Percentiles rank a stretch among this genome's conserved stretches.
Conservation (phyloP, 1,140 invertebrate species). For the Atta texana region DNA sequence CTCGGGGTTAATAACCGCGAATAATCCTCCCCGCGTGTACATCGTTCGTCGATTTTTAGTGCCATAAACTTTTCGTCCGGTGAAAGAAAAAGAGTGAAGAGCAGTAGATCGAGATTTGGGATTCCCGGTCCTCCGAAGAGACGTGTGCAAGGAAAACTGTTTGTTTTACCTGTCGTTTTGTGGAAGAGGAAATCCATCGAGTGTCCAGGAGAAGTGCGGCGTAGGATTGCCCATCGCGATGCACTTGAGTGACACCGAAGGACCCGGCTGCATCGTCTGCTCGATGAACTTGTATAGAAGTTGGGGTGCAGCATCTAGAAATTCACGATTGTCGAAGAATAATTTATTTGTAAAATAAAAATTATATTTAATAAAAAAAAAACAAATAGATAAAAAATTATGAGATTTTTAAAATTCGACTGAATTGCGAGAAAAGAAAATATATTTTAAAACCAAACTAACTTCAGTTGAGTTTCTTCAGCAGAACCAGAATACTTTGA, state of each 20-base stretch:
- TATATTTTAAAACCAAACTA: neutral
- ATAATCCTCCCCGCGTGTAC: conserved; percentile 65
- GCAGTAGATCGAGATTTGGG: neutral
- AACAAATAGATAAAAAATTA: neutral
- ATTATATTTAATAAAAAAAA: neutral
- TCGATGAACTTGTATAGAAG: conserved; percentile 95
- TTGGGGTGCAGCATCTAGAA: conserved; percentile 93
- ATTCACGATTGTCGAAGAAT: neutral
- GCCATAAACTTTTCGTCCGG: neutral
- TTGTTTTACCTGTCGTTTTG: conserved; percentile 87
- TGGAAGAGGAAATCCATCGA: conserved; percentile 94
- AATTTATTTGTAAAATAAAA: neutral
- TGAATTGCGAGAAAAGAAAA: neutral
- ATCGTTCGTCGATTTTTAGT: conserved; percentile 66
- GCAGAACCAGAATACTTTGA: neutral
- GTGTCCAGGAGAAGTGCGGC: conserved; percentile 95
- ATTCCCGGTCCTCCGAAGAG: conserved; percentile 1
- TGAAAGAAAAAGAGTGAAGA: conserved; percentile 5
- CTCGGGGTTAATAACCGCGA: conserved; percentile 73
- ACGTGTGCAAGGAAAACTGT: neutral
- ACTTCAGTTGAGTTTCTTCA: neutral
- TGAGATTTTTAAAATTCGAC: neutral
- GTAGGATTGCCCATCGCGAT: conserved; percentile 96
- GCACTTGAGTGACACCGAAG: conserved; percentile 95
- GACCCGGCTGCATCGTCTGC: conserved; percentile 95